Evolutionary conservation across 2,113 vertebrate species (phyloP), one percentile per base, ranked within the genome.

Genomic region (Arenaria interpres): DNA sequence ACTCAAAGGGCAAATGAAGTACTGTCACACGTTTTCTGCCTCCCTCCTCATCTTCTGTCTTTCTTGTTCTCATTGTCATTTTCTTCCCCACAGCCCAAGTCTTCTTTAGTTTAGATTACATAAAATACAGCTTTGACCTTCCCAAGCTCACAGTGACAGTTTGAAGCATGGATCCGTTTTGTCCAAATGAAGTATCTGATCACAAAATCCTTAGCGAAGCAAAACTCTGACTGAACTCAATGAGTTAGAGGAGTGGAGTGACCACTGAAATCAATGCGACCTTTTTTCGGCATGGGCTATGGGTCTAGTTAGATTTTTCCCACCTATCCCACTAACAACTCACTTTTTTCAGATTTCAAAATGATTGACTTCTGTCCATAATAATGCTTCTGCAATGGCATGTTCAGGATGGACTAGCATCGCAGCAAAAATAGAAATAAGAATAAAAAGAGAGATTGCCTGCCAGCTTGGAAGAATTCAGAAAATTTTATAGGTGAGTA

Each of bases 161-260:
- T 81, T 94, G 77, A 94, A 95, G 87, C 85, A 95, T 48, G 8
- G 56, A 85, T 81, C 76, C 20, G 32, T 89, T 95, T 93, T 87
- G n/a, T 54, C 51, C 69, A 75, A 78, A 79, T 79, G 39, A 91
- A 82, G 30, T 71, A 81, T 71, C 74, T 88, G 69, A 91, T 93
- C 78, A 68, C 53, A 82, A 85, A 93, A 76, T 94, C 87, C 77
- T 82, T 91, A 85, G 35, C 45, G 35, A 72, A 84, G 39, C 24
- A 81, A 82, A 95, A 75, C 27, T 87, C 16, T 3, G 2, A 1
- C 23, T 68, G 66, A 78, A 93, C 69, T 76, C 74, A 94, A 48
- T 72, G 76, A 87, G 41, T 71, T 54, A 57, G 51, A 71, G 46
- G 27, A 78, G 16, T 76, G 35, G 28, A 69, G 14, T 59, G 45